Base-by-base conservation (phyloP, 2,113 vertebrate species). In the Clinocottus analis region DNA sequence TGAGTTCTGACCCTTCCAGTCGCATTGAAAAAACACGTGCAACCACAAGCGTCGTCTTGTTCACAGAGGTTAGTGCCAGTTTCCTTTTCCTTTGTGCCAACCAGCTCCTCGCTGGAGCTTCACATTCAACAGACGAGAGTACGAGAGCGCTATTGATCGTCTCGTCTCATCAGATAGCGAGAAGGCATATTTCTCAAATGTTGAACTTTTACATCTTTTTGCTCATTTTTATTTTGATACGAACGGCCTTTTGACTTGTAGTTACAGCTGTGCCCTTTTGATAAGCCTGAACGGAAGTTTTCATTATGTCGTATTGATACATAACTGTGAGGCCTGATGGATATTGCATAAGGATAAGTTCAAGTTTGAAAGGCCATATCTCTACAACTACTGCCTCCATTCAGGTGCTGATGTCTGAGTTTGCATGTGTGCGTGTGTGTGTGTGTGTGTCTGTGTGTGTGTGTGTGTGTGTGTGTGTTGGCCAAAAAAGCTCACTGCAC, bases 401-500 rank as follows among this genome's bases (percentile, higher is more conserved):
- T 77, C 79, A 76, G 69, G 75, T 59, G 60, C 74, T 25, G 43
- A 62, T 65, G 56, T 47, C 45, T 41, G 29, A 7, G 39, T 61
- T 4, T 53, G 72, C 2, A n/a, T 53, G 83, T 49, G 71, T 72
- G 43, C 47, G 80, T 31, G 79, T 39, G 65, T 45, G 55, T 61
- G 27, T 53, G 83, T 49, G 71, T 72, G 43, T 55, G 80, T 31
- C 76, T 39, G 65, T 45, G 55, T 61, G 69, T 72, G 69, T 39
- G 59, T 27, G 79, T 51, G 55, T 21, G 53, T 33, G 73, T 4
- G 59, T 47, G 47, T 33, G 61, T 4, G 29, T 61, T 9, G 62
- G 72, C 81, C 79, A 75, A 80, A 83, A 79, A 81, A 82, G 70
- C 73, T 85, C 33, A 29, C 82, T 75, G 88, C 87, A 84, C 85